These are phyloP conservation scores for Myiozetetes cayanensis DNA, from an alignment of 2,113 vertebrate genomes.

Conservation along the genomic window DNA sequence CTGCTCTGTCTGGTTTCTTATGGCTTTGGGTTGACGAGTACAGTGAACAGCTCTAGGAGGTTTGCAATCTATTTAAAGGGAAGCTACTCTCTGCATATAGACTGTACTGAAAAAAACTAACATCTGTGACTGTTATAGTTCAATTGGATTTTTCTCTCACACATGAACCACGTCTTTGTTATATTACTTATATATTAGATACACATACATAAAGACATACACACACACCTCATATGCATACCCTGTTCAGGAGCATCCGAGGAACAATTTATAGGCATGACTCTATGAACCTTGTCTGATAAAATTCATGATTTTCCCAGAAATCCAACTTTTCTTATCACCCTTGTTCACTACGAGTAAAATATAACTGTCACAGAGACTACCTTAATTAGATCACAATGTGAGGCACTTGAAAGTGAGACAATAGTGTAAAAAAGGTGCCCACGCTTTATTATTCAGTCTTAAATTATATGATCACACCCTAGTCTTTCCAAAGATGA, in stretches of 20 bases:
- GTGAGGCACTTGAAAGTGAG: neutral
- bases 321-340: neutral
- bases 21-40: neutral
- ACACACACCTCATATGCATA: neutral
- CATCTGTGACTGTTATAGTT: slow-evolving; percentile 24
- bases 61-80: slow-evolving; percentile 9
- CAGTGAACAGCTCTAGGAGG: neutral
- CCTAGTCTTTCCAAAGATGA: neutral
- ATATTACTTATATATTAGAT: neutral
- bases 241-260: neutral
- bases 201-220: neutral
- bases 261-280: neutral
- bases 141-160: slow-evolving; percentile 6
- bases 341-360: neutral
- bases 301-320: neutral
- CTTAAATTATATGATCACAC: neutral
- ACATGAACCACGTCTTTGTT: neutral
- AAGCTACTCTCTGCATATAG: neutral
- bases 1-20: slow-evolving; percentile 20
- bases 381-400: neutral
- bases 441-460: neutral
- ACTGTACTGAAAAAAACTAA: neutral
- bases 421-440: neutral
- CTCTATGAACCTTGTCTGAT: neutral
- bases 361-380: neutral